Base-by-base conservation (phyloP, 2,888 invertebrate species). In the Smittia aterrima region DNA sequence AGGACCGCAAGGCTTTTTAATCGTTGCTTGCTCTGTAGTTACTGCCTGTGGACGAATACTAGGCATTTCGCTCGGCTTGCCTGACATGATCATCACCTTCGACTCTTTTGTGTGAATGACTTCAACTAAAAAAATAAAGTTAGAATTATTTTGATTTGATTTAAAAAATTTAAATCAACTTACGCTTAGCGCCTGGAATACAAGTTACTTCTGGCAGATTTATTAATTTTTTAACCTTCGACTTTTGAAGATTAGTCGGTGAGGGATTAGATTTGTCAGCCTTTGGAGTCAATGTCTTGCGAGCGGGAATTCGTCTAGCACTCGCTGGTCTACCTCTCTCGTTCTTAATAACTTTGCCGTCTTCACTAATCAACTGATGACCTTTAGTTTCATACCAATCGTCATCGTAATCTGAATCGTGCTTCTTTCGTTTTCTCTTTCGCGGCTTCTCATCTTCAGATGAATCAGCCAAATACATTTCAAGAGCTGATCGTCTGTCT, bases 341-440 rank as follows among this genome's bases (percentile, higher is more conserved):
- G 3, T 74, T 64, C 20, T 66, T 74, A 3, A 66, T 18, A 1
- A 9, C 3, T 27, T 74, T 47, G 16, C 74, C 74, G 64, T 64
- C 47, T 22, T 64, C 25, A 18, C 40, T 66, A 2, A 64, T 22
- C 24, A 25, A 13, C 25, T 64, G 41, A 41, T 74, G 64, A 13
- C 74, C 74, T 13, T 24, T 32, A 1, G 40, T 80, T 18, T 79
- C 79, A 76, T 79, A 79, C 83, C 83, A 83, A 78, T 83, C 83
- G 76, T 83, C 83, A 77, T 83, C 83, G 76, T 82, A 82, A 76
- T 83, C 83, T 66, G 82, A 80, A 76, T 82, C 81, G 66, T 79
- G 80, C 77, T 79, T 81, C 74, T 82, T 80, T 79, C 81, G 81
- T 74, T 80, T 79, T 75, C 79, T 79, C 66, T 81, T 80, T 67